These are phyloP conservation scores for Cydia strobilella DNA, from an alignment of 1,140 invertebrate genomes.

Conservation along the genomic window DNA sequence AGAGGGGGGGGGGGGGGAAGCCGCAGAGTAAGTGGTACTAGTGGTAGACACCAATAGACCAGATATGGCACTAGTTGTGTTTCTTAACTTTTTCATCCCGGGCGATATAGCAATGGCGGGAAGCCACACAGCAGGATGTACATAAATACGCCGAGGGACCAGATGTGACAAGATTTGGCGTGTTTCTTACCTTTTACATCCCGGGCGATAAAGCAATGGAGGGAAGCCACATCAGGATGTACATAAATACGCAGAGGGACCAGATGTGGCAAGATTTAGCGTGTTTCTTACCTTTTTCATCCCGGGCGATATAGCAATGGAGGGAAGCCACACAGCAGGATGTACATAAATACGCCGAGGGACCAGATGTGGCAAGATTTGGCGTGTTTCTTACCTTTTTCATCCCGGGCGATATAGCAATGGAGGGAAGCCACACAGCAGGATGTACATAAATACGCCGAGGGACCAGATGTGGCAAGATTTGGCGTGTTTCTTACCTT, in stretches of 20 bases:
- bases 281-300: constrained; percentile 98
- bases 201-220: constrained; percentile 98
- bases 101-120: constrained; percentile 99
- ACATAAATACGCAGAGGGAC: constrained; percentile 99
- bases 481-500: constrained; percentile 91
- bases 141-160: constrained; percentile 99
- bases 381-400: constrained; percentile 91
- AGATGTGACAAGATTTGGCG: constrained; percentile 99
- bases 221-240: constrained; percentile 99
- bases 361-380: constrained; percentile 99
- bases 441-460: constrained; percentile 98
- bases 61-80: constrained; percentile 98
- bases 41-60: constrained; percentile 98
- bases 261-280: constrained; percentile 99
- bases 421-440: constrained; percentile 97
- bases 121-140: constrained; percentile 98
- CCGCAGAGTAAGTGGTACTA: constrained; percentile 99
- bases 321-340: constrained; percentile 99
- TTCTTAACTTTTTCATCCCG: constrained; percentile 95
- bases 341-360: constrained; percentile 98
- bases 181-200: constrained; percentile 98
- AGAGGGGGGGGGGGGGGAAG: constrained; percentile 99
- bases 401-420: constrained; percentile 99
- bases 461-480: constrained; percentile 99
- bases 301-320: constrained; percentile 98